phyloP scores from a whole-genome alignment of 2,888 invertebrate species.

The Lydus trimaculatus region DNA sequence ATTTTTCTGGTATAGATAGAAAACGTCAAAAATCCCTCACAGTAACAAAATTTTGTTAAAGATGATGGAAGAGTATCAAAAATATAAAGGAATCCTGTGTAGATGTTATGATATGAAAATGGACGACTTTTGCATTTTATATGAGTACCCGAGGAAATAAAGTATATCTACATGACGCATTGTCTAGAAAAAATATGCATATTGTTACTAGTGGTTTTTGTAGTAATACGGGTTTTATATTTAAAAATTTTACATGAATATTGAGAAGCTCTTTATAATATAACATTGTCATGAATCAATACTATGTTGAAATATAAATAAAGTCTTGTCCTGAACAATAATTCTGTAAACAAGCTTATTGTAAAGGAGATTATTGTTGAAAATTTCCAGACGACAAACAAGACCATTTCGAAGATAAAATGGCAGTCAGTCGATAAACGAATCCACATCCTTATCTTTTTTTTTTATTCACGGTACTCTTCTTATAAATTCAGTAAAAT shows the following conservation, averaged over 20 bases:
- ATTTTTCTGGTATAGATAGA: too few species aligned
- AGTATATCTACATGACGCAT: constrained; percentile 30
- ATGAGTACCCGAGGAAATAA: constrained; percentile 20
- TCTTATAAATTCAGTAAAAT: too few species aligned
- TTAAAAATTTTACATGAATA: background rate
- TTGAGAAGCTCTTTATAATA: background rate
- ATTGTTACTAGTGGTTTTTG: background rate
- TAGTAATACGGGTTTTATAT: constrained; percentile 1
- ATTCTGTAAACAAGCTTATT: background rate
- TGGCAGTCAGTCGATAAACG: background rate
- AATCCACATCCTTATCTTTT: too few species aligned
- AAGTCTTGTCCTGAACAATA: background rate
- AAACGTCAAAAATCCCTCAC: constrained; percentile 10
- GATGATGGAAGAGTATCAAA: constrained; percentile 2
- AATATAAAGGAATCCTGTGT: constrained; percentile 20
- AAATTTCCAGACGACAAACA: background rate
- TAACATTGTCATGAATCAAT: background rate
- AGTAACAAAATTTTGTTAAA: constrained; percentile 13
- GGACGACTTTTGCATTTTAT: constrained; percentile 23
- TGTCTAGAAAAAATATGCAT: constrained; percentile 8
- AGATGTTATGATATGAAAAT: constrained; percentile 34
- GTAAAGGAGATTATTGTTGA: background rate
- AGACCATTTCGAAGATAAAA: background rate
- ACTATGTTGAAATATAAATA: background rate
- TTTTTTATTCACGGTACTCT: too few species aligned